Conservation (phyloP, 2,797 vertebrate genomes). For the Mus minutoides region DNA sequence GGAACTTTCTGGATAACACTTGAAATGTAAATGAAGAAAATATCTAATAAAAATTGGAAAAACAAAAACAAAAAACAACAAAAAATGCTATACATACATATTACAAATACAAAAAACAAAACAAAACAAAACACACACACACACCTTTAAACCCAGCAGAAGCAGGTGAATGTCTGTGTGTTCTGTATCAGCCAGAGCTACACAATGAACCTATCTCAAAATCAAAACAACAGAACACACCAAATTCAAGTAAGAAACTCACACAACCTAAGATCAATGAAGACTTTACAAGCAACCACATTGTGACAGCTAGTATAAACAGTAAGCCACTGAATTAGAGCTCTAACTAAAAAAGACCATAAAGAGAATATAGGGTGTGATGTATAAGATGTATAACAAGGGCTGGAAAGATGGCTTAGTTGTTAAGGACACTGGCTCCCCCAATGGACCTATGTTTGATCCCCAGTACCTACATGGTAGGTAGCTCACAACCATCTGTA, state of each 20-base stretch:
- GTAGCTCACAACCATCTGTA: neutral
- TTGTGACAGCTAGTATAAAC: neutral
- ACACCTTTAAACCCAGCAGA: neutral
- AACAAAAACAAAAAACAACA: too few relatives aligned
- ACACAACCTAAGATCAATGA: constrained; percentile 36
- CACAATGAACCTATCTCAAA: neutral
- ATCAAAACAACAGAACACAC: neutral
- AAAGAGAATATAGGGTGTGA: neutral
- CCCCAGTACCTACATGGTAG: neutral
- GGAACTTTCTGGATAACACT: too few relatives aligned
- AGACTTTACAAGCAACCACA: constrained; percentile 51
- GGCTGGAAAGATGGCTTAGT: neutral
- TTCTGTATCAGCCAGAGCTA: neutral
- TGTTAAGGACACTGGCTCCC: neutral
- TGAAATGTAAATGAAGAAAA: too few relatives aligned
- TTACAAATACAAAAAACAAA: neutral
- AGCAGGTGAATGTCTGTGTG: neutral
- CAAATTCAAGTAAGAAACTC: constrained; percentile 40
- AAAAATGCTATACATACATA: too few relatives aligned
- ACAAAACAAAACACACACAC: neutral
- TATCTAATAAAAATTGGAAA: too few relatives aligned
- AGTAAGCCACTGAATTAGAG: constrained; percentile 16
- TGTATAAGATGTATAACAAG: neutral
- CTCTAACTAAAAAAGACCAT: neutral
- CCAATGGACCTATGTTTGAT: neutral